Evolutionary conservation across 37 sponge, comb jelly and placozoan genomes (phyloP), one percentile per base, ranked within the genome.

Genomic region (Oopsacas minuta): DNA sequence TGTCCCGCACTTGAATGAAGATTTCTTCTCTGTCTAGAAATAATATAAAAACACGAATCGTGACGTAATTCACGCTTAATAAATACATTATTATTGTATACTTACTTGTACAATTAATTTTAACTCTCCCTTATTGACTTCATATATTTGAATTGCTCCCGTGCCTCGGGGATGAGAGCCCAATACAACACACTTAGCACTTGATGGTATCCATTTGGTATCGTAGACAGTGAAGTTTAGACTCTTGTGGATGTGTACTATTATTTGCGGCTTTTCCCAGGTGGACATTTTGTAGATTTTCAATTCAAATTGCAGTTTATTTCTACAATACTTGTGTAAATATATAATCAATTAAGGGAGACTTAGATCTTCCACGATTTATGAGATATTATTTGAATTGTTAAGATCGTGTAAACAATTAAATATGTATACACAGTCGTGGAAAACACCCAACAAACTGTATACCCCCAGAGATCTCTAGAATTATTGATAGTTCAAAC

Each of bases 101-200:
- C 39, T 39, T 81, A 94, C 99, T 91, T 99, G 86, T 35, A 83
- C 37, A 0, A 92, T 52, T 1, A 85, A 83, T 36, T 92, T 89
- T 15, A 95, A 81, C 53, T 95, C 90, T 39, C 94, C 94, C 53
- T 92, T 91, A 49, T 85, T 75, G 53, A 99, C 37, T 81, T 99
- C 99, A 86, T 95, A 99, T 0, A 99, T 39, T 81, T 99, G 96
- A 37, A 99, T 37, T 25, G 99, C 96, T 32, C 99, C 99, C 0
- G 95, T 99, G 32, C 92, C 92, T 36, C 90, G 82, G n/a, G 99
- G 96, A 82, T 93, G 94, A 1, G 92, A 92, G 38, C 99, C 99
- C 35, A 99, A 46, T 0, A 88, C 94, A 0, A 95, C 96, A 35
- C 93, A 90, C 83, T 93, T 94, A 36, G 99, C 99, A 87, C 99